Evolutionary conservation across 2,797 vertebrate genomes (phyloP).

Genomic region (Apogon hyalosoma): DNA sequence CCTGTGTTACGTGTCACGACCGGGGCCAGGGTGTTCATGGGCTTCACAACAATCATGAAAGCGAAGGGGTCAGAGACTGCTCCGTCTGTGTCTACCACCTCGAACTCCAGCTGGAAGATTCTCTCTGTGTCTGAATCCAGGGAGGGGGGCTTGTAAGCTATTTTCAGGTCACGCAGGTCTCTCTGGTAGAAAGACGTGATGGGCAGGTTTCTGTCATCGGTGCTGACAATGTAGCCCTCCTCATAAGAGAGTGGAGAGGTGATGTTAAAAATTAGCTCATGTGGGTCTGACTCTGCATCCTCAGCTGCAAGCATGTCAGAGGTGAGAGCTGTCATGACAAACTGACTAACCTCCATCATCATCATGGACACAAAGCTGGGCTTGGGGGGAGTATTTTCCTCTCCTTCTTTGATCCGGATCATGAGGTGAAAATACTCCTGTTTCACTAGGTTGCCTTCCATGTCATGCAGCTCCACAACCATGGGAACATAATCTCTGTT

Average conservation of each 20-base stretch:
- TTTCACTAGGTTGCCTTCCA: conserved; percentile 86
- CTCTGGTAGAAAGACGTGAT: conserved; percentile 93
- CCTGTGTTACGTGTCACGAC: conserved; percentile 93
- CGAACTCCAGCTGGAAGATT: conserved; percentile 93
- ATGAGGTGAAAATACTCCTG: conserved; percentile 94
- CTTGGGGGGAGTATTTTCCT: conserved; percentile 91
- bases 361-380: conserved; percentile 97
- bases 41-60: conserved; percentile 96
- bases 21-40: conserved; percentile 94
- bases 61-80: conserved; percentile 92
- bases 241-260: conserved; percentile 90
- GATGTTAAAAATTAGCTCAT: conserved; percentile 93
- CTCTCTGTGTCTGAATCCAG: conserved; percentile 91
- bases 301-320: conserved; percentile 94
- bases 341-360: conserved; percentile 98
- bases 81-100: conserved; percentile 92
- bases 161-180: conserved; percentile 90
- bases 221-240: conserved; percentile 95
- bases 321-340: conserved; percentile 94
- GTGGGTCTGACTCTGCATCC: conserved; percentile 88
- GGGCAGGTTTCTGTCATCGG: conserved; percentile 93
- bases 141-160: conserved; percentile 92
- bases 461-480: conserved; percentile 90
- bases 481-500: conserved; percentile 94
- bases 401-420: conserved; percentile 89